These are phyloP conservation scores for Aphidius gifuensis DNA, from an alignment of 1,140 invertebrate genomes.

Conservation along the genomic window DNA sequence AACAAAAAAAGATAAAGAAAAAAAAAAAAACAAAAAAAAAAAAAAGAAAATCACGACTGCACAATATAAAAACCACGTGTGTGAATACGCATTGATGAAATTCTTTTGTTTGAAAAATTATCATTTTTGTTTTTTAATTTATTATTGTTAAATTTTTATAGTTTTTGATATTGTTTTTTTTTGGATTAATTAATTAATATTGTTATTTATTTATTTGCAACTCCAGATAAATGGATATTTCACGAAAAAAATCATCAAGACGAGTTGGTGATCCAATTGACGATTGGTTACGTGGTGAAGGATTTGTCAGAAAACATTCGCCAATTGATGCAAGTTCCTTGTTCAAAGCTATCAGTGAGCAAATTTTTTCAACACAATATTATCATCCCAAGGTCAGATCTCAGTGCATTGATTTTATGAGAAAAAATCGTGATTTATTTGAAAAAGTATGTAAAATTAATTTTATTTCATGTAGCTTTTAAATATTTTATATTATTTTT, in stretches of 20 bases:
- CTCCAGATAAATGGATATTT: no score
- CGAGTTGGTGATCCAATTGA: slow-evolving; percentile 60
- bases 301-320: slow-evolving; percentile 77
- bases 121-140: no score
- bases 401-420: slow-evolving; percentile 71
- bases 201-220: no score
- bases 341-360: slow-evolving; percentile 81
- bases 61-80: no score
- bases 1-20: no score
- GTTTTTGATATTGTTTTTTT: no score
- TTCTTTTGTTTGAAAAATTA: no score
- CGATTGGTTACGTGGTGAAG: slow-evolving; percentile 72
- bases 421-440: slow-evolving; percentile 58
- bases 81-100: no score
- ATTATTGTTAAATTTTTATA: no score
- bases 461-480: slow-evolving; percentile 29
- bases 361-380: slow-evolving; percentile 77
- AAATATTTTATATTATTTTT: slow-evolving; percentile 18
- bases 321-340: slow-evolving; percentile 80
- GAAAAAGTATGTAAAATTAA: slow-evolving; percentile 46
- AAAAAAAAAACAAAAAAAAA: no score
- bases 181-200: no score
- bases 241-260: slow-evolving; percentile 39
- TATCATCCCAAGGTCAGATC: slow-evolving; percentile 70
- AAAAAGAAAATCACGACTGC: no score